Evolutionary conservation across 2,888 invertebrate genomes (phyloP).

Genomic region (Mythimna loreyi): DNA sequence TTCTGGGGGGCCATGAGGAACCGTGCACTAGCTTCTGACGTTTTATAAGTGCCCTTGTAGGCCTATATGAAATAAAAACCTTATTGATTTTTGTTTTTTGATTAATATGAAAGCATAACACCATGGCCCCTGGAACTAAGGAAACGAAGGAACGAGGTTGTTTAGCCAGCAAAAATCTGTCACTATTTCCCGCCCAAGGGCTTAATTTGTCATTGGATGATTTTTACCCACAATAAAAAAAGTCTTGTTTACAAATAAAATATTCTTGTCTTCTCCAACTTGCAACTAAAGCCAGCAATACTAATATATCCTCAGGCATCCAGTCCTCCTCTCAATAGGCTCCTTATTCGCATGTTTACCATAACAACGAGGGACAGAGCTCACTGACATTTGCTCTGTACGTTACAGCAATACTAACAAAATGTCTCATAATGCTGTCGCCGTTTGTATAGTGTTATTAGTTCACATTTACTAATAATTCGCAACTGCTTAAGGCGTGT

Average conservation of each 20-base stretch:
- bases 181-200: no score
- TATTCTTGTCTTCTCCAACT: neutral
- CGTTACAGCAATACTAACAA: slow-evolving; percentile 42
- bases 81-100: no score
- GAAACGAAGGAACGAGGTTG: no score
- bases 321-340: neutral
- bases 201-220: no score
- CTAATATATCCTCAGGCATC: neutral
- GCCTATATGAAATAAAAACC: no score
- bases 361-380: slow-evolving; percentile 31
- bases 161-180: no score
- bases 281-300: neutral
- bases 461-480: slow-evolving; percentile 46
- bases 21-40: no score
- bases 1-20: no score
- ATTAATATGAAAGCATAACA: no score
- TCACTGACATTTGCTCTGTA: slow-evolving; percentile 27
- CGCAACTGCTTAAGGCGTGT: slow-evolving; percentile 13
- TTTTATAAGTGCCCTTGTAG: no score
- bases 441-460: slow-evolving; percentile 43
- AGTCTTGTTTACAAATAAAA: neutral
- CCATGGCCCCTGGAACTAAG: no score
- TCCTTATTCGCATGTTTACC: slow-evolving; percentile 20
- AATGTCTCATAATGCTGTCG: slow-evolving; percentile 26
- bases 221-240: no score